These are phyloP conservation scores for Brachyopa scutellaris DNA, from an alignment of 2,888 invertebrate species.

Conservation along the genomic window DNA sequence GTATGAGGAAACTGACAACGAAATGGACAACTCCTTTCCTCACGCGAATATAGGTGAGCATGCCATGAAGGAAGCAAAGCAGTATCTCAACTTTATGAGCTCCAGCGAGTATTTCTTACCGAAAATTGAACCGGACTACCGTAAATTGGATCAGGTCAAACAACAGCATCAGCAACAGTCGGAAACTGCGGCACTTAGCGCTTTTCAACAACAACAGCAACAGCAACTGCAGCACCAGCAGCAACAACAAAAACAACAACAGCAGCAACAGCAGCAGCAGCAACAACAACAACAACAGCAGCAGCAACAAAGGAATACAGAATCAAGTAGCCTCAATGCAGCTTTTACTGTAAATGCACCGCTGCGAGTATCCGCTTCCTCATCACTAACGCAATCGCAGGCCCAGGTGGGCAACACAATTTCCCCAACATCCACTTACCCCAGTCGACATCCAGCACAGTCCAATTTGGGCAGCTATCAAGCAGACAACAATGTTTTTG, in stretches of 20 bases:
- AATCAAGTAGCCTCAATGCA: conserved; percentile 34
- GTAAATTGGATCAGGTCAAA: conserved; percentile 75
- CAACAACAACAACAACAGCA: conserved; percentile 66
- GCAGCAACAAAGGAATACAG: conserved; percentile 44
- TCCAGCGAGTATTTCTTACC: conserved; percentile 80
- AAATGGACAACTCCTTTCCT: conserved; percentile 34
- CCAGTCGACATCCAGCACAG: conserved; percentile 45
- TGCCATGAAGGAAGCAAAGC: conserved; percentile 77
- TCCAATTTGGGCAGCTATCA: conserved; percentile 77
- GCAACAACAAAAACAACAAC: conserved; percentile 26
- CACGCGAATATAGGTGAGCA: conserved; percentile 56
- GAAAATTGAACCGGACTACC: conserved; percentile 79
- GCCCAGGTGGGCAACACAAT: conserved; percentile 74
- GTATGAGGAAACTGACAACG: conserved; percentile 77
- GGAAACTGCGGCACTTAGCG: conserved; percentile 29
- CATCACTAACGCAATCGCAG: conserved; percentile 65
- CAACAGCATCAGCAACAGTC: conserved; percentile 56
- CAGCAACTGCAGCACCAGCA: conserved; percentile 50
- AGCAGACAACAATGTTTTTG: conserved; percentile 77
- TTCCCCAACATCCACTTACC: conserved; percentile 76
- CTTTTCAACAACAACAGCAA: conserved; percentile 73
- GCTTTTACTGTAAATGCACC: conserved; percentile 66
- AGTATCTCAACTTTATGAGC: conserved; percentile 80
- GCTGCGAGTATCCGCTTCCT: conserved; percentile 46
- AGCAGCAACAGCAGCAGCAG: conserved; percentile 46